Evolutionary conservation across 2,797 vertebrate species (phyloP).

Genomic region (Dromococcyx pavoninus): DNA sequence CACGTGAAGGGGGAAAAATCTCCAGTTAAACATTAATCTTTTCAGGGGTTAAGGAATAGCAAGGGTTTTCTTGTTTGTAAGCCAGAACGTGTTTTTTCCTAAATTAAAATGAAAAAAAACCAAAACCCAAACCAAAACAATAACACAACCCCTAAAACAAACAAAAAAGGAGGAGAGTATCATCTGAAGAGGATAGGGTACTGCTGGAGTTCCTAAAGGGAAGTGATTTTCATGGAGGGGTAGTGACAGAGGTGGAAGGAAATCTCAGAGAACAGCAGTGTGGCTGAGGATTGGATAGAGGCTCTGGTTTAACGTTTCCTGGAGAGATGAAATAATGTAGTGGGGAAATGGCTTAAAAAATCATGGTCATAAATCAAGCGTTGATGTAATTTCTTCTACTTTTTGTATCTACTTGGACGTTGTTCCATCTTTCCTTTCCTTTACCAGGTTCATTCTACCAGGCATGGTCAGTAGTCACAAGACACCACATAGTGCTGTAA

Average conservation of each 20-base stretch:
- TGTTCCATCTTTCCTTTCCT: background rate
- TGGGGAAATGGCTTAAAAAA: background rate
- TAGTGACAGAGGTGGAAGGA: background rate
- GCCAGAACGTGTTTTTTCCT: background rate
- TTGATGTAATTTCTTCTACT: background rate
- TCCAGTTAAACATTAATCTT: background rate
- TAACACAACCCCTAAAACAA: too few relatives aligned
- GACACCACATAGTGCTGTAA: background rate
- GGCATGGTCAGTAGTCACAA: background rate
- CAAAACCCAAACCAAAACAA: too few relatives aligned
- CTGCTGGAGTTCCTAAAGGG: background rate
- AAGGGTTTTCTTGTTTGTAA: background rate
- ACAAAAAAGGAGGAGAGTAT: background rate
- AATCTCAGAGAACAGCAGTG: background rate
- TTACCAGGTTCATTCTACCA: background rate
- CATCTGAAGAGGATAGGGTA: background rate
- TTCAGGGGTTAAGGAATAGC: background rate
- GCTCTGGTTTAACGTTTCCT: background rate
- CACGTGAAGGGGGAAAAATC: background rate
- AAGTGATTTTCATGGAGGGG: background rate
- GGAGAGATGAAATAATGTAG: background rate
- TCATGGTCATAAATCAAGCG: background rate
- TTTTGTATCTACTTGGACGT: background rate
- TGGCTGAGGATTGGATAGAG: background rate
- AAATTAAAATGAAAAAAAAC: background rate